A percentile compares a stretch with the other conserved stretches of the same genome.
Evolutionary conservation across 2,797 vertebrate species (phyloP).

Genomic region (Dromococcyx pavoninus): DNA sequence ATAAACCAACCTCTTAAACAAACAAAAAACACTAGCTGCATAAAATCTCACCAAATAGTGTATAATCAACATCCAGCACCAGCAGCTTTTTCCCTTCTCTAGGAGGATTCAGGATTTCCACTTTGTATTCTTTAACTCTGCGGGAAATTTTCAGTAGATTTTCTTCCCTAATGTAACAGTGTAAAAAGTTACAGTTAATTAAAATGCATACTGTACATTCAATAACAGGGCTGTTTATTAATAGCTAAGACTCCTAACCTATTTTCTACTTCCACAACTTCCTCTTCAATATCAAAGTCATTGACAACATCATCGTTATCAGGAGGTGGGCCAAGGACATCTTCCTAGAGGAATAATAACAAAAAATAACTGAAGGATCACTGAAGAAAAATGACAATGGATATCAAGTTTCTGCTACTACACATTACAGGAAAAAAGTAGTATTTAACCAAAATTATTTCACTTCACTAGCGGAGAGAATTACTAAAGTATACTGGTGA

Average conservation of each 20-base stretch:
- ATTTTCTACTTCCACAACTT: constrained; percentile 98
- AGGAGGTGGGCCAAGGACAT: constrained; percentile 94
- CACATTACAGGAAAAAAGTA: not conserved
- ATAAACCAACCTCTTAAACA: not conserved
- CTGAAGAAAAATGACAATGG: not conserved
- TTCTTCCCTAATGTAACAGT: constrained; percentile 86
- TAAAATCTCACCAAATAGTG: constrained; percentile 89
- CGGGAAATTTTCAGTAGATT: constrained; percentile 96
- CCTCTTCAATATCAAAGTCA: constrained; percentile 99
- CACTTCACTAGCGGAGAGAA: not conserved
- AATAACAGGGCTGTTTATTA: not conserved
- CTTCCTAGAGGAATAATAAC: constrained; percentile 84
- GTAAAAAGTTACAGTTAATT: constrained; percentile 31
- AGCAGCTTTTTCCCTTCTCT: constrained; percentile 94
- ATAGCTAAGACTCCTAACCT: constrained; percentile 77
- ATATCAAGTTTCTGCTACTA: not conserved
- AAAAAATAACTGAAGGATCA: constrained; percentile 6
- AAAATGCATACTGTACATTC: not conserved
- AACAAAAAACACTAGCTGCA: not conserved
- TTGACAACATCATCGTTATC: constrained; percentile 98
- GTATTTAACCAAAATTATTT: not conserved
- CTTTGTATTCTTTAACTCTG: constrained; percentile 96
- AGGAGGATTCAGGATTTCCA: constrained; percentile 93
- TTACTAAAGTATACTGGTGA: not conserved
- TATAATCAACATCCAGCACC: constrained; percentile 97